Conservation (phyloP, 1,140 invertebrate species). For the Caenorhabditis briggsae region DNA sequence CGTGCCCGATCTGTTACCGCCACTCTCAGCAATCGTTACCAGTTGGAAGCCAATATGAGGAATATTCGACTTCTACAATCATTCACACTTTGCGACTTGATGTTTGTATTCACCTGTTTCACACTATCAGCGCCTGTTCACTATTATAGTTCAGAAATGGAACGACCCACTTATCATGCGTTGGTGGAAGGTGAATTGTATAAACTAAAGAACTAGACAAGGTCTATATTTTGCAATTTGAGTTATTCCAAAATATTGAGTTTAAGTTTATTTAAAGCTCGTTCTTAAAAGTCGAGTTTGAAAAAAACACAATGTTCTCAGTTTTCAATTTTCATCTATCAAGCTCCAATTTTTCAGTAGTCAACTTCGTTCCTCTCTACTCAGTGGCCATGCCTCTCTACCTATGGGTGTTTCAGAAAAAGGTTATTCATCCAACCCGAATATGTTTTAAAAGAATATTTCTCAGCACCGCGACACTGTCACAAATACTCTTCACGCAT, state of each 20-base stretch:
- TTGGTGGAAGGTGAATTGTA: not conserved
- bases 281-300: not conserved
- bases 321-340: too few relatives aligned
- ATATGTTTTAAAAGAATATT: not conserved
- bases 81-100: conserved; percentile 9
- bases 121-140: conserved; percentile 17
- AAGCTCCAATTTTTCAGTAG: not conserved
- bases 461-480: conserved; percentile 32
- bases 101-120: conserved; percentile 42
- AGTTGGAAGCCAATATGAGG: conserved; percentile 40
- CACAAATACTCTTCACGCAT: not conserved
- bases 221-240: too few relatives aligned
- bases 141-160: conserved; percentile 34
- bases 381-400: conserved; percentile 41
- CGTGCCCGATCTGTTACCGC: conserved; percentile 8
- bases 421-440: not conserved
- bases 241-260: too few relatives aligned
- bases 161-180: conserved; percentile 25
- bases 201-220: not conserved
- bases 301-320: too few relatives aligned
- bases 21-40: conserved; percentile 1
- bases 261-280: too few relatives aligned
- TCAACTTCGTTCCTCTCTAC: conserved; percentile 35
- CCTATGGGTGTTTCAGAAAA: conserved; percentile 29
- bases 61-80: conserved; percentile 40